A percentile compares a stretch with the other conserved stretches of the same genome.
Conservation (phyloP, 1,140 invertebrate genomes). For the Nomia melanderi region DNA sequence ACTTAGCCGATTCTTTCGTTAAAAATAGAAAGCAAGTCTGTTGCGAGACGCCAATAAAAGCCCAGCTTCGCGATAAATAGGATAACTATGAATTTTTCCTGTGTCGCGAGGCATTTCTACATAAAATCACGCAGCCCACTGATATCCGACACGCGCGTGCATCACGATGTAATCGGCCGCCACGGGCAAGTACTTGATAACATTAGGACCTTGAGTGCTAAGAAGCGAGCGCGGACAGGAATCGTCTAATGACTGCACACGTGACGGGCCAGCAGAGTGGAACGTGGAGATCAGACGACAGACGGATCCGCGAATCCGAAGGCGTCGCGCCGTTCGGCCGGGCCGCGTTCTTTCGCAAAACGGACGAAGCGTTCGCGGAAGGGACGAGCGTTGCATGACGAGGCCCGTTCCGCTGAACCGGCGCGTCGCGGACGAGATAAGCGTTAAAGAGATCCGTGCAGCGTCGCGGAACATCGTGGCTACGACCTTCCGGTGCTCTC, state of each 20-base stretch:
- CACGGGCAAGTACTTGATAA: too few species aligned
- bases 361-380: slow-evolving; percentile 28
- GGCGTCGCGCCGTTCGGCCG: slow-evolving; percentile 10
- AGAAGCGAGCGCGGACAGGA: too few species aligned
- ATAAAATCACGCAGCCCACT: too few species aligned
- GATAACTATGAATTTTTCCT: too few species aligned
- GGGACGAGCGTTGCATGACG: slow-evolving; percentile 23
- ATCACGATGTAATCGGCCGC: too few species aligned
- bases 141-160: too few species aligned
- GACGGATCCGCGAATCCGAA: slow-evolving; percentile 1
- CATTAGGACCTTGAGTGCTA: too few species aligned
- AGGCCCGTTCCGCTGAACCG: slow-evolving; percentile 27
- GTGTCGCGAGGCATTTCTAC: too few species aligned
- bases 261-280: not conserved
- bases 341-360: slow-evolving; percentile 27
- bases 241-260: not conserved
- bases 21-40: too few species aligned
- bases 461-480: not conserved
- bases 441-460: slow-evolving; percentile 16
- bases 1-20: too few species aligned
- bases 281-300: not conserved
- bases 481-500: slow-evolving; percentile 2
- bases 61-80: too few species aligned
- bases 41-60: too few species aligned
- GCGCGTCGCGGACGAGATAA: slow-evolving; percentile 1